A percentile compares a stretch with the other conserved stretches of the same genome.
Evolutionary conservation across 2,113 vertebrate genomes (phyloP).

Genomic region (Triplophysa dalaica): DNA sequence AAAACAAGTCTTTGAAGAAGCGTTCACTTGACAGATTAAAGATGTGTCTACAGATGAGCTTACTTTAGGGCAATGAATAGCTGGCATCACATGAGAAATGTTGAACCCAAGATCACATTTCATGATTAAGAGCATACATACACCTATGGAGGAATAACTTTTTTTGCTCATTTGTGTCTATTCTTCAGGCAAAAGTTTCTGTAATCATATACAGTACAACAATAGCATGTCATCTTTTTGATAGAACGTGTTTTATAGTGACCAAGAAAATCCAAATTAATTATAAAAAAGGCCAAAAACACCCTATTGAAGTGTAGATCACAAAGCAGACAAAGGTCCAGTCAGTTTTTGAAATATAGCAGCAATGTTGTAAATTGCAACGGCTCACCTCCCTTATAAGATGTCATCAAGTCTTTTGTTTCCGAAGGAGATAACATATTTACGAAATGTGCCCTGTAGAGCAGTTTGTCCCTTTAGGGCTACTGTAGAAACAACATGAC

Average conservation of each 20-base stretch:
- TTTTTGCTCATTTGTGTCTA: constrained; percentile 17
- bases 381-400: no score
- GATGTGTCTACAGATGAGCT: not conserved
- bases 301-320: not conserved
- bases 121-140: no score
- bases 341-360: no score
- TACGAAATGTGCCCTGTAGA: no score
- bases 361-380: no score
- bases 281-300: not conserved
- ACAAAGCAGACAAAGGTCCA: not conserved
- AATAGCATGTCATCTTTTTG: not conserved
- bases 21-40: not conserved
- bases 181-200: no score
- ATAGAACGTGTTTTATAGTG: not conserved
- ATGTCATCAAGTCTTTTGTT: no score
- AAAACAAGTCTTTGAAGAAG: not conserved
- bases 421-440: no score
- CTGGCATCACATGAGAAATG: not conserved
- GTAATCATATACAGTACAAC: not conserved
- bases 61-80: not conserved
- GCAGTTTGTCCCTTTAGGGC: no score
- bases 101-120: not conserved
- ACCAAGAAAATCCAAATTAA: not conserved
- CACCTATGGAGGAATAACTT: not conserved
- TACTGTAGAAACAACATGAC: no score